Evolutionary conservation across 2,888 invertebrate genomes (phyloP), one percentile per base, ranked within the genome.

Genomic region (Aphodius granarius): DNA sequence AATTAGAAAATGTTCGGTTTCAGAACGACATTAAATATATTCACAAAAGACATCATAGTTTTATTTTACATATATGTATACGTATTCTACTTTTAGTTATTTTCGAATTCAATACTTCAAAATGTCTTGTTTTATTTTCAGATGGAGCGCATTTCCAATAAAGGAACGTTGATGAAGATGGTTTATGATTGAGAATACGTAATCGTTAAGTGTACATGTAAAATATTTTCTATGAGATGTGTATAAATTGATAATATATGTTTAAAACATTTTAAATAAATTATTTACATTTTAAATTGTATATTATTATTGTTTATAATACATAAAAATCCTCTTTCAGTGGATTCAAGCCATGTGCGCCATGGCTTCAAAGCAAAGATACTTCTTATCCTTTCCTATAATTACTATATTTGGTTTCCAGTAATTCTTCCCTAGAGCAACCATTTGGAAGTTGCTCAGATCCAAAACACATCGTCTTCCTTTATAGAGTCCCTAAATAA

Each of bases 181-280:
- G 21, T 68, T 20, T 21, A 68, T 20, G 21, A 68, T 22, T 20
- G 22, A 20, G 68, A 68, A 68, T 68, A 68, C 68, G 68, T 68
- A 68, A 68, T 21, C 22, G 68, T 68, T 68, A 68, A 68, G 68
- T 68, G 68, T 68, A 68, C 22, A 43, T 68, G 68, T 68, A 68
- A 68, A 68, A 68, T 68, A 68, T 68, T 68, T 68, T 68, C 68
- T 68, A 68, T 68, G 68, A 68, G 68, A 68, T 22, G 68, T 68
- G 68, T 68, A 68, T 21, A 68, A 68, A 68, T 68, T 68, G 21
- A 68, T 68, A 68, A 21, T 68, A 68, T 68, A 68, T 68, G 68
- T 68, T 68, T 68, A 68, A 68, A 19, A 68, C 21, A 66, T 68
- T 68, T 68, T 20, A 68, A 68, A 68, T 68, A 68, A 68, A 68